These are phyloP conservation scores for Pectinophora gossypiella DNA, from an alignment of 1,140 invertebrate genomes.

Conservation along the genomic window DNA sequence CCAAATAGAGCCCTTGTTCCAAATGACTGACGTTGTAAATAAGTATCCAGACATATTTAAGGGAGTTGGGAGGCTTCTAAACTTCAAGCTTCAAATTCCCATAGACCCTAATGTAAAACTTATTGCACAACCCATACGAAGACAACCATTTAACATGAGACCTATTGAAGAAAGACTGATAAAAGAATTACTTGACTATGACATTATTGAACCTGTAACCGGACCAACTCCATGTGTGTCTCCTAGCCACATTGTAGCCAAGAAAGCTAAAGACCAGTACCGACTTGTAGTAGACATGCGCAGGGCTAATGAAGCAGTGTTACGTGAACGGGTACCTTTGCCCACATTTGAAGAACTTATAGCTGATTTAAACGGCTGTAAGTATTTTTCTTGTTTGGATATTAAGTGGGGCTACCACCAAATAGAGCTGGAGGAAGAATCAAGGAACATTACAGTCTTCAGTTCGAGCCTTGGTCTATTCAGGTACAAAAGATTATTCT, in stretches of 20 bases:
- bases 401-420: slow-evolving; percentile 32
- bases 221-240: slow-evolving; percentile 30
- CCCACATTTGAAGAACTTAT: slow-evolving; percentile 29
- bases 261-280: slow-evolving; percentile 4
- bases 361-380: slow-evolving; percentile 18
- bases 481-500: slow-evolving; percentile 23
- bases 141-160: slow-evolving; percentile 24
- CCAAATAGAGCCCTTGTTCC: neutral
- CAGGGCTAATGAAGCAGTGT: slow-evolving; percentile 32
- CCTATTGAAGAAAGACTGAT: slow-evolving; percentile 21
- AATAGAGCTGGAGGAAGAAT: slow-evolving; percentile 26
- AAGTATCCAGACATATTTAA: slow-evolving; percentile 7
- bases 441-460: slow-evolving; percentile 20
- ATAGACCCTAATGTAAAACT: slow-evolving; percentile 24
- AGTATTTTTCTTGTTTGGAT: slow-evolving; percentile 27
- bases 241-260: slow-evolving; percentile 17
- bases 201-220: slow-evolving; percentile 28
- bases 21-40: neutral
- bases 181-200: slow-evolving; percentile 18
- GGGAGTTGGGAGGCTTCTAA: slow-evolving; percentile 23
- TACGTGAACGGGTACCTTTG: slow-evolving; percentile 28
- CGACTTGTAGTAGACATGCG: slow-evolving; percentile 23
- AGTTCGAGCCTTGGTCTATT: slow-evolving; percentile 23
- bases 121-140: slow-evolving; percentile 25
- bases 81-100: slow-evolving; percentile 23